Base-by-base conservation (phyloP, 2,113 vertebrate species). In the Rhabdornis inornatus region DNA sequence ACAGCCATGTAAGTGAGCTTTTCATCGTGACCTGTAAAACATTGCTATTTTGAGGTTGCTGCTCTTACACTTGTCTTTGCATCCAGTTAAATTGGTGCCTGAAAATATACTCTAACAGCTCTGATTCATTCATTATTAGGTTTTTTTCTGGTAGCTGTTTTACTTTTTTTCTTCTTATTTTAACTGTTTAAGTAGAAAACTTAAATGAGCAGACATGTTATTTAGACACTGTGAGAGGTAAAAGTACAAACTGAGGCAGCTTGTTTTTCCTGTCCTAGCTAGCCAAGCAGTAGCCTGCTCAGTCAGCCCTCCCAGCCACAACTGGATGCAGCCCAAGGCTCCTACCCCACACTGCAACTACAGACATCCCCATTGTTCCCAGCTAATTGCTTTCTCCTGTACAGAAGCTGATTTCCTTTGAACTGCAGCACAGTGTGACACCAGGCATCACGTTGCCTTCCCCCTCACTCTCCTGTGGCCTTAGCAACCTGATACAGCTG, bases 351-450 rank as follows among this genome's bases (percentile, higher is more conserved):
- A 2, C 65, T 56, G 60, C 59, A 33, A 8, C 57, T 45, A 17
- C 0, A 0, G 74, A 59, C 44, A 40, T 56, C 45, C 8, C 64
- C 60, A 57, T 53, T 82, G 80, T 92, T 89, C 83, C 37, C 88
- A 82, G 90, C 35, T 96, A 74, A 92, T 77, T 81, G 85, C 85
- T 68, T 92, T 84, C 93, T 83, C 76, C 92, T 56, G 44, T 2
- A 45, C 65, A 68, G 89, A 47, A 83, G 86, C 45, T 52, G 87
- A 8, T 42, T 88, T 66, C 83, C 76, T 92, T 86, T 81, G 88
- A 95, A 56, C 79, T 64, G 80, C 83, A 53, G 50, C 16, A 92
- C 83, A 92, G 61, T 77, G 90, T 91, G 96, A 92, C 81, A 94
- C 92, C 91, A 56, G 35, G 89, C 77, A 72, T 89, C 81, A 66